Evolutionary conservation across 2,113 vertebrate genomes (phyloP).

Genomic region (Herpetotheres cachinnans): DNA sequence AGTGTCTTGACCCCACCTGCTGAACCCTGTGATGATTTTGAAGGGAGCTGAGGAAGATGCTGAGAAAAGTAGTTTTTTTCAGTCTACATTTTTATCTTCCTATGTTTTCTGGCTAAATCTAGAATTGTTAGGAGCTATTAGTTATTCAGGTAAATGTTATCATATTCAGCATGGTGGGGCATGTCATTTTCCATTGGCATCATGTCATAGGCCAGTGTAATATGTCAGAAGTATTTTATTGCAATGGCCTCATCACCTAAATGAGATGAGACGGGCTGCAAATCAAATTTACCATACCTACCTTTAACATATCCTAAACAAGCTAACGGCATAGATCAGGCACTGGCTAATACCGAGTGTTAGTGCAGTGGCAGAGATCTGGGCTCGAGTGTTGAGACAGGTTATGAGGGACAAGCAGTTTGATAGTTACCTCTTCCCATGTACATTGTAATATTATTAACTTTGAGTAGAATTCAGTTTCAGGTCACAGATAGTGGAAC

Average conservation of each 20-base stretch:
- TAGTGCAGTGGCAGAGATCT: neutral
- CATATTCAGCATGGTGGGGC: slow-evolving; percentile 1
- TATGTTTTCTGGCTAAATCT: neutral
- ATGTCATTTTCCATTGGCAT: slow-evolving; percentile 42
- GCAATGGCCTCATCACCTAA: neutral
- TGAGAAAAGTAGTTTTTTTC: neutral
- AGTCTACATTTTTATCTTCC: neutral
- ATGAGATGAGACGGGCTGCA: neutral
- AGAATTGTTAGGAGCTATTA: neutral
- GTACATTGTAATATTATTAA: neutral
- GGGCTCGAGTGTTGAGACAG: neutral
- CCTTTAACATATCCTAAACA: slow-evolving; percentile 5
- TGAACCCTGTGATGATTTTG: neutral
- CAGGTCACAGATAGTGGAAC: neutral
- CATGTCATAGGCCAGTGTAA: slow-evolving; percentile 34
- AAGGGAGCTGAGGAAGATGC: neutral
- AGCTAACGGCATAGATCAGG: neutral
- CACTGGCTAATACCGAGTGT: neutral
- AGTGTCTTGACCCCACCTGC: neutral
- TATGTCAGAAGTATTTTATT: slow-evolving; percentile 47
- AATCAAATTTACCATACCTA: slow-evolving; percentile 38
- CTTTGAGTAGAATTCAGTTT: neutral
- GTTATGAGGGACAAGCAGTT: neutral
- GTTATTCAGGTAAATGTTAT: neutral
- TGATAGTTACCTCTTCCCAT: neutral